Conservation (phyloP, 2,113 vertebrate genomes). For the Larimichthys crocea region DNA sequence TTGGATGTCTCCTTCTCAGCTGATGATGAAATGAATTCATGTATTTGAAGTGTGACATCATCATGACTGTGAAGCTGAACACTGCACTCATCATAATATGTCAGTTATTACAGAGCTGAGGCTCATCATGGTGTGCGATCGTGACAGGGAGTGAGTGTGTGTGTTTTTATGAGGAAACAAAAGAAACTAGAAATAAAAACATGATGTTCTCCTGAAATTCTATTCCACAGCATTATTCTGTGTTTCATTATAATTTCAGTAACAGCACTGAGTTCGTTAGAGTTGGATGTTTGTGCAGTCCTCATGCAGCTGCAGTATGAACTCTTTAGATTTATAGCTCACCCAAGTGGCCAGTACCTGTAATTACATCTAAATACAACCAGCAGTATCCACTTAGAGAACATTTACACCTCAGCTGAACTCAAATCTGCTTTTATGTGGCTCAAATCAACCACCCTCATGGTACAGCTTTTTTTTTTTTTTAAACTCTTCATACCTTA, state of each 20-base stretch:
- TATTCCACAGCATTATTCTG: neutral
- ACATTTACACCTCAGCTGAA: neutral
- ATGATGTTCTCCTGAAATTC: too few relatives aligned
- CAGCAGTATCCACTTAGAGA: neutral
- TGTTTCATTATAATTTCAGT: neutral
- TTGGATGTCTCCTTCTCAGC: too few relatives aligned
- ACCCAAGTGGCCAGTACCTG: slow-evolving; percentile 9
- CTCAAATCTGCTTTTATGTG: neutral
- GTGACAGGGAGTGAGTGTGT: neutral
- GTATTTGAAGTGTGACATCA: too few relatives aligned
- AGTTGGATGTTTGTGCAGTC: neutral
- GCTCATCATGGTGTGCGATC: neutral
- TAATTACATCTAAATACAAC: slow-evolving; percentile 18
- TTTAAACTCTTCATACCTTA: slow-evolving; percentile 86
- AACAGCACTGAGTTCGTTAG: neutral
- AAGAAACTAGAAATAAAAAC: too few relatives aligned
- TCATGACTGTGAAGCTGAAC: too few relatives aligned
- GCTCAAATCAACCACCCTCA: neutral
- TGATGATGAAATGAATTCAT: too few relatives aligned
- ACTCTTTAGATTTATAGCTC: slow-evolving; percentile 20
- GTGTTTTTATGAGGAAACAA: too few relatives aligned
- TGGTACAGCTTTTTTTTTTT: neutral
- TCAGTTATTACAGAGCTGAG: too few relatives aligned
- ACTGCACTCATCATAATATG: too few relatives aligned
- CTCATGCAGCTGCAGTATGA: neutral